Percentiles rank a stretch among this genome's conserved stretches.
Evolutionary conservation across 2,888 invertebrate species (phyloP).

Genomic region (Neria commutata): DNA sequence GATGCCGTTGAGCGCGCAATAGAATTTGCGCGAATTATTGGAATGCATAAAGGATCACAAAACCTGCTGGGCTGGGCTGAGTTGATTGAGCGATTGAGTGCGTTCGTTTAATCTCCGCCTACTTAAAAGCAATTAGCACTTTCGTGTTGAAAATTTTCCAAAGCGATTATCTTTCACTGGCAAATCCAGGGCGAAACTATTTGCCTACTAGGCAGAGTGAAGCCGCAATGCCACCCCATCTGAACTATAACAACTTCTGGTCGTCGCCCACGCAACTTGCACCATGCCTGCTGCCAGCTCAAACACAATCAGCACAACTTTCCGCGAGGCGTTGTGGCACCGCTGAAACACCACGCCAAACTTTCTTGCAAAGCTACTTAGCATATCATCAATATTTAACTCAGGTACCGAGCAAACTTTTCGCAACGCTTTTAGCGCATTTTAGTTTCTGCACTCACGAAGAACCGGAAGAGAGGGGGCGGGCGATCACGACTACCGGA

Average conservation of each 20-base stretch:
- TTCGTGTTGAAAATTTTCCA: too few species aligned
- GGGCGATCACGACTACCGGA: too few species aligned
- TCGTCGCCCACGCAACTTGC: too few species aligned
- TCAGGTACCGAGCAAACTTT: constrained; percentile 17
- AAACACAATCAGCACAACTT: background rate
- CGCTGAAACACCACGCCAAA: too few species aligned
- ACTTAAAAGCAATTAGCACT: too few species aligned
- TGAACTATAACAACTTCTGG: too few species aligned
- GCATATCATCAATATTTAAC: constrained; percentile 14
- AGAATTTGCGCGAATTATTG: constrained; percentile 35
- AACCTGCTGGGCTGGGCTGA: constrained; percentile 35
- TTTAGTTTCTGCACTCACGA: constrained; percentile 11
- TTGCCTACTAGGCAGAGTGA: too few species aligned
- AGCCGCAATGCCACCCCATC: too few species aligned
- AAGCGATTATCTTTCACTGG: too few species aligned
- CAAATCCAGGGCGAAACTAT: too few species aligned
- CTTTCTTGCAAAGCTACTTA: constrained; percentile 12
- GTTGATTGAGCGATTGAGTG: background rate
- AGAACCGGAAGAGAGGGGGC: background rate
- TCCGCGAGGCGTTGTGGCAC: background rate
- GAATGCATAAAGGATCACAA: constrained; percentile 37
- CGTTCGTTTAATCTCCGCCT: too few species aligned
- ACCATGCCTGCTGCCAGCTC: background rate
- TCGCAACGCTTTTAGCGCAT: constrained; percentile 20
- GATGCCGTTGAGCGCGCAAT: background rate